A percentile compares a stretch with the other conserved stretches of the same genome.
Conservation (phyloP, 1,140 invertebrate genomes). For the Gonatopus flavifemur region DNA sequence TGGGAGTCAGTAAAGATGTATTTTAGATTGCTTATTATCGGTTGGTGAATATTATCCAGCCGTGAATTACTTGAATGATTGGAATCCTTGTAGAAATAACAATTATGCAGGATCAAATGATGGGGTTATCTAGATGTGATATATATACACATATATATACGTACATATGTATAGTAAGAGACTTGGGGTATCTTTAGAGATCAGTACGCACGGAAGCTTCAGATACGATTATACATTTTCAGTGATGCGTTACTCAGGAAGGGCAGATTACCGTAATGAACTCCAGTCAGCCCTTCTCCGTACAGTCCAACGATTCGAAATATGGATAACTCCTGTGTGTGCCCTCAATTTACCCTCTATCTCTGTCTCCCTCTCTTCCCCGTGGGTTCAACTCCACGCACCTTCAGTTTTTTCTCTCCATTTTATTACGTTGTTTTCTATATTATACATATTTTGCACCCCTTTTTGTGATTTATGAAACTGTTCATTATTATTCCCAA, state of each 20-base stretch:
- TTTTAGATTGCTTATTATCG: too few species aligned
- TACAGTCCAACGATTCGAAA: conserved; percentile 46
- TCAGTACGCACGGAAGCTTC: conserved; percentile 18
- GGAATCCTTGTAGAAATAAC: too few species aligned
- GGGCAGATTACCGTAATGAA: conserved; percentile 51
- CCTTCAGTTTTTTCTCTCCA: conserved; percentile 5
- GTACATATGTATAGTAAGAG: conserved; percentile 6
- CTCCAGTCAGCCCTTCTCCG: conserved; percentile 33
- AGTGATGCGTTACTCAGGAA: conserved; percentile 47
- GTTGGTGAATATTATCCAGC: too few species aligned
- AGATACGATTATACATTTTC: conserved; percentile 49
- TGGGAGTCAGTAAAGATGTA: too few species aligned
- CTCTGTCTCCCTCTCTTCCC: neutral
- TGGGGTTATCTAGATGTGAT: neutral
- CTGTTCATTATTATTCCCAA: too few species aligned
- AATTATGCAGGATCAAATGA: too few species aligned
- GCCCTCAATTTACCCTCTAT: conserved; percentile 9
- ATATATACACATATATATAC: neutral
- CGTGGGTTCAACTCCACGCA: conserved; percentile 1
- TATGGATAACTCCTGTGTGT: conserved; percentile 38
- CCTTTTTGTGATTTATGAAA: too few species aligned
- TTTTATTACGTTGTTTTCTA: too few species aligned
- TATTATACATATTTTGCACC: neutral
- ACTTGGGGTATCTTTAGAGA: conserved; percentile 17
- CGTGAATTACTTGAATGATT: too few species aligned